Conservation (phyloP, 2,113 vertebrate species). For the Petroica traversi region DNA sequence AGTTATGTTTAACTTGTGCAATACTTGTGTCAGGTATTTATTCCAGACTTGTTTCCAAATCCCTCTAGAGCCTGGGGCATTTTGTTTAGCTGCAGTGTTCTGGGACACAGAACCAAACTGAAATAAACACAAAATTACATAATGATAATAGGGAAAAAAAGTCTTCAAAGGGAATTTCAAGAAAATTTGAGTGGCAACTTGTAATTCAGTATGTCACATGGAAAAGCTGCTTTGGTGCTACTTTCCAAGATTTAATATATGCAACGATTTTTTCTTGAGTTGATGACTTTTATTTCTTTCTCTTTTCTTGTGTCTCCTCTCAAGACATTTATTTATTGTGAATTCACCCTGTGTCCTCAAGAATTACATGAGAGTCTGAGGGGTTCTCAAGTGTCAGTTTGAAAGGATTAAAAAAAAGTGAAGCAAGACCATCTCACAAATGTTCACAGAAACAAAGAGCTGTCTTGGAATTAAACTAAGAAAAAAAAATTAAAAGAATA, state of each 20-base stretch:
- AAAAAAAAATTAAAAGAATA: background rate
- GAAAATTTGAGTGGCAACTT: background rate
- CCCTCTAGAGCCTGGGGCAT: background rate
- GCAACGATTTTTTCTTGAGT: background rate
- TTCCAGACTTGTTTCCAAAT: background rate
- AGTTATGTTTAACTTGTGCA: background rate
- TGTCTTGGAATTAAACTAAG: background rate
- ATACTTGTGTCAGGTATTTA: background rate
- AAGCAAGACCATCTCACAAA: background rate
- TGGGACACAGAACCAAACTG: background rate
- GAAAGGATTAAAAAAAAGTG: background rate
- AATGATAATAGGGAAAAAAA: background rate
- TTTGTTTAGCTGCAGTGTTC: background rate
- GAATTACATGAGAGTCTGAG: background rate
- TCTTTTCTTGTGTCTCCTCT: background rate
- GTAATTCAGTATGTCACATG: background rate
- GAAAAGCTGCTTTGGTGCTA: background rate
- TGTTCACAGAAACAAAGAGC: background rate
- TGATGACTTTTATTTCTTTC: background rate
- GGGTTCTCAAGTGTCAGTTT: background rate
- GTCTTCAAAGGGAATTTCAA: background rate
- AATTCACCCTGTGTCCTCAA: background rate
- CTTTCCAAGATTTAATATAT: background rate
- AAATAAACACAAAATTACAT: background rate
- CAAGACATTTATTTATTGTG: background rate